Conservation (phyloP, 2,888 invertebrate genomes). For the Megamerina dolium region DNA sequence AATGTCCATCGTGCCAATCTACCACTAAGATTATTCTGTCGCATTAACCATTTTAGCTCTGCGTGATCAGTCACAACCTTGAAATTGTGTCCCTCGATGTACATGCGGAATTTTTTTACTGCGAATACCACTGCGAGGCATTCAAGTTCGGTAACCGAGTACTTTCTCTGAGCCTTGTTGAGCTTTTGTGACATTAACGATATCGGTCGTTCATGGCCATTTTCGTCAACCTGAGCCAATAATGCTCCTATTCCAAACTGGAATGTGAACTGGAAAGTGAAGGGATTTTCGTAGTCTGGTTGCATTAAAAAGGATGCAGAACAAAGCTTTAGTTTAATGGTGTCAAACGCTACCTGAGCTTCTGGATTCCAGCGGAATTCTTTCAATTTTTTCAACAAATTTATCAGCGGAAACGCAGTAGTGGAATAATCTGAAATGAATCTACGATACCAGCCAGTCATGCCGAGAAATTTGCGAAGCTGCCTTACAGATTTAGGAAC, state of each 20-base stretch:
- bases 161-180: too few species aligned
- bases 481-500: not conserved
- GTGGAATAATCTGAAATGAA: constrained; percentile 9
- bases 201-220: not conserved
- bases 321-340: too few species aligned
- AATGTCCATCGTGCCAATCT: too few species aligned
- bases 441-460: constrained; percentile 13
- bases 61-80: constrained; percentile 1
- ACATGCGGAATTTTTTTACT: not conserved
- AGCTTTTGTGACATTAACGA: not conserved
- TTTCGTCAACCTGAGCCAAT: not conserved
- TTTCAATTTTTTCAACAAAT: constrained; percentile 11
- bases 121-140: too few species aligned
- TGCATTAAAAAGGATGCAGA: too few species aligned
- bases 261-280: not conserved
- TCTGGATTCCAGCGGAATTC: too few species aligned
- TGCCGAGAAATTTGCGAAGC: constrained; percentile 9
- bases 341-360: constrained; percentile 10
- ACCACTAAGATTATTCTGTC: too few species aligned
- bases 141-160: too few species aligned
- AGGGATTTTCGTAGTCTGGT: too few species aligned
- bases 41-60: too few species aligned
- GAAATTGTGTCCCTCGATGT: not conserved
- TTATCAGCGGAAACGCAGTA: constrained; percentile 1
- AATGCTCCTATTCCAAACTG: not conserved